Percentiles rank a stretch among this genome's conserved stretches.
Evolutionary conservation across 2,888 invertebrate genomes (phyloP).

Genomic region (Drosophila limbata): DNA sequence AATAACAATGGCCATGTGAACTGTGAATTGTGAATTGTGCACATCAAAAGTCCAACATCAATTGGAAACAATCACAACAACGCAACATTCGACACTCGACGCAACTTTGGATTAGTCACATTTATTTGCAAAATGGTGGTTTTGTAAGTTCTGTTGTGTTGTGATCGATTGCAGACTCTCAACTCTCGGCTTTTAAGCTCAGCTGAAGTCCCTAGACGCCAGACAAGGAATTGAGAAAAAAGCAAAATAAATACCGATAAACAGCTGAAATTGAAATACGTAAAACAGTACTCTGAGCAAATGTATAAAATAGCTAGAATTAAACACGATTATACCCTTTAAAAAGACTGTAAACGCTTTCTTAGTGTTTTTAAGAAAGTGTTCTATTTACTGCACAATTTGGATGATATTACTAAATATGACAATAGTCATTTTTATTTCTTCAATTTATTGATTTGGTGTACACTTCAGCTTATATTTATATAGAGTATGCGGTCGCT

Average conservation of each 20-base stretch:
- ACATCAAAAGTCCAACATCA: constrained; percentile 8
- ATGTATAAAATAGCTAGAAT: not conserved
- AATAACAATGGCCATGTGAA: constrained; percentile 50
- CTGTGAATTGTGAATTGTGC: constrained; percentile 36
- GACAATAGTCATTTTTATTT: not conserved
- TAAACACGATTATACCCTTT: constrained; percentile 12
- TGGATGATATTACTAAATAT: not conserved
- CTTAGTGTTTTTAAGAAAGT: too few species aligned
- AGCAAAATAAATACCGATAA: constrained; percentile 36
- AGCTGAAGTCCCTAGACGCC: constrained; percentile 38
- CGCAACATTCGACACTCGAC: not conserved
- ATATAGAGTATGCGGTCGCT: not conserved
- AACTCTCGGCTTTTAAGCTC: not conserved
- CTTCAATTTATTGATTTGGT: too few species aligned
- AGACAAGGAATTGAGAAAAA: constrained; percentile 18
- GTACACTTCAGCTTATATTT: not conserved
- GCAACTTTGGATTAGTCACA: constrained; percentile 54
- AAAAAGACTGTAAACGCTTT: too few species aligned
- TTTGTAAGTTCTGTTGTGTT: constrained; percentile 71
- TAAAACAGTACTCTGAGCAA: not conserved
- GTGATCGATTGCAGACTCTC: constrained; percentile 15
- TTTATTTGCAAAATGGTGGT: constrained; percentile 81
- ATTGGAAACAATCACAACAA: constrained; percentile 32
- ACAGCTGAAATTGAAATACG: constrained; percentile 17
- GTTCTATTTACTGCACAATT: too few species aligned